Evolutionary conservation across 2,113 vertebrate species (phyloP), one percentile per base, ranked within the genome.

Genomic region (Eulemur macaco): DNA sequence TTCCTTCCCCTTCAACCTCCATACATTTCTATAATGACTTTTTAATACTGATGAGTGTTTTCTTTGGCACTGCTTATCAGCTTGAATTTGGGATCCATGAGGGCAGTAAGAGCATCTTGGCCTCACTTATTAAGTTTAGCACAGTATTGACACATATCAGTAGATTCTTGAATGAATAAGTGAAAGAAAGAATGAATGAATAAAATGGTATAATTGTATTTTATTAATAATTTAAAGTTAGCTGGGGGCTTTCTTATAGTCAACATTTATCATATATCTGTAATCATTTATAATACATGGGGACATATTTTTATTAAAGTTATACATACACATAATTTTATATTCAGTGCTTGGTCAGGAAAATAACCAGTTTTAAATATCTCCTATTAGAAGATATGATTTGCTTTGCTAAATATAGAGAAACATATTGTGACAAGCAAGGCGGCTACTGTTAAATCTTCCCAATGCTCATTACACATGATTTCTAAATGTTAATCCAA

Each of bases 221-320:
- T 90, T 91, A 50, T 63, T 60, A 90, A 60, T 76, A 39, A 76
- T n/a, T 88, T 89, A 80, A 85, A 93, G 18, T 68, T 77, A 64
- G 13, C 42, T 56, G 13, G 3, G 12, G 12, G 8, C 52, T 78
- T 3, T 90, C 14, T 14, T 34, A 54, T 52, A 78, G 52, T 52
- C 15, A 73, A 27, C 39, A 45, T 45, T 25, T 42, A 45, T 73
- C 69, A 73, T 73, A 39, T 21, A 71, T 11, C 68, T 69, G 37
- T 42, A 23, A 71, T 42, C 8, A 74, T 73, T 73, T 86, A 52
- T 86, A 88, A 15, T 23, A 71, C 0, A 2, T 64, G n/a, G 10
- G 37, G 17, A 10, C 12, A 25, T 73, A 74, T 85, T 73, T 85
- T 85, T n/a, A n/a, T 89, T 89, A 66, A 92, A 56, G 12, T 68